These are phyloP conservation scores for Schizopygopsis pylzovi DNA, from an alignment of 2,797 vertebrate species.

Conservation along the genomic window DNA sequence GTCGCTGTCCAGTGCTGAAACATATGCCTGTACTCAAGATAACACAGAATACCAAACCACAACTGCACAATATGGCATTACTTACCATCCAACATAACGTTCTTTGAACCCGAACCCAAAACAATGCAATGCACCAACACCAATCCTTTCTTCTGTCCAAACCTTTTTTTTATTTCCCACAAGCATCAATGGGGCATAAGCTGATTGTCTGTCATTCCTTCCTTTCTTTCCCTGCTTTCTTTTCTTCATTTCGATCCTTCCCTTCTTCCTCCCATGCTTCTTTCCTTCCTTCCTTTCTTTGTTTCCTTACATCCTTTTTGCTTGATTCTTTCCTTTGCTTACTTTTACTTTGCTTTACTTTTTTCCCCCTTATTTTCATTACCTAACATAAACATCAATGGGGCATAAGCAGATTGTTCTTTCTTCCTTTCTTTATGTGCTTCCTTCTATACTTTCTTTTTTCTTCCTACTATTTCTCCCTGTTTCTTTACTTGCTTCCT, in stretches of 20 bases:
- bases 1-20: constrained; percentile 47
- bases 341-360: background rate
- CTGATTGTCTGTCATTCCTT: no score
- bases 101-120: background rate
- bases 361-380: background rate
- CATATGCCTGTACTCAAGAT: background rate
- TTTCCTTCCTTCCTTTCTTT: background rate
- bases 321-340: background rate
- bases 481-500: background rate
- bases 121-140: background rate
- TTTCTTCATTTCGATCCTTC: background rate
- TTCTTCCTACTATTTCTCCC: no score
- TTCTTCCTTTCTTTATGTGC: background rate
- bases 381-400: background rate
- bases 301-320: background rate
- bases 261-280: background rate
- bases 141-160: no score
- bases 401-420: background rate
- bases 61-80: background rate
- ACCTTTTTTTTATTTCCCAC: no score
- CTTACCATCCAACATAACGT: no score
- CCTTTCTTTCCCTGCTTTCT: background rate
- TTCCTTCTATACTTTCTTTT: no score
- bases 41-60: background rate
- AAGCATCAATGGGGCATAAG: no score